A percentile compares a stretch with the other conserved stretches of the same genome.
These are phyloP conservation scores for Leuciscus waleckii DNA, from an alignment of 2,797 vertebrate species.

Conservation along the genomic window DNA sequence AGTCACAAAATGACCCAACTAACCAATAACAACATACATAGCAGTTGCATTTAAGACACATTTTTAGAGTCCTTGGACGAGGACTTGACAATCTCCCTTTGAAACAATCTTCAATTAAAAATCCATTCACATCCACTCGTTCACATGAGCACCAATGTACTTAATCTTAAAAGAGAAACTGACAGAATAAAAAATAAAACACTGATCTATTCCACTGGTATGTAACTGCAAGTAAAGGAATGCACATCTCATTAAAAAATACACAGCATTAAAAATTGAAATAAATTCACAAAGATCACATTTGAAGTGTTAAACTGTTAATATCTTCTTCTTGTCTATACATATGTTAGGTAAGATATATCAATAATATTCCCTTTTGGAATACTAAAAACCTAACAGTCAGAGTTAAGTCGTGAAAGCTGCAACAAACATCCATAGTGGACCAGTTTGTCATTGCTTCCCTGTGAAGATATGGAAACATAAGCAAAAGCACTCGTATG, in stretches of 20 bases:
- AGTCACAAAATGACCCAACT: constrained; percentile 52
- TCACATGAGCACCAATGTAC: constrained; percentile 73
- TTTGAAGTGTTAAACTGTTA: constrained; percentile 78
- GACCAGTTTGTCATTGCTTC: constrained; percentile 69
- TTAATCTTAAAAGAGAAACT: constrained; percentile 65
- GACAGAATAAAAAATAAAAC: constrained; percentile 76
- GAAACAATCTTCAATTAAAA: constrained; percentile 51
- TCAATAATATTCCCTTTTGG: constrained; percentile 76
- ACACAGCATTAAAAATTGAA: constrained; percentile 77
- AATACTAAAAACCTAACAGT: constrained; percentile 72
- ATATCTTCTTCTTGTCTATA: constrained; percentile 70
- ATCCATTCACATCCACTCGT: constrained; percentile 56
- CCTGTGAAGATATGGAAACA: constrained; percentile 64
- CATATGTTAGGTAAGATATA: constrained; percentile 77
- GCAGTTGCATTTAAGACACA: constrained; percentile 45
- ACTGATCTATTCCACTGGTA: constrained; percentile 74
- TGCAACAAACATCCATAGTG: constrained; percentile 67
- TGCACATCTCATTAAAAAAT: constrained; percentile 81
- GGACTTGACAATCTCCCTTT: constrained; percentile 65
- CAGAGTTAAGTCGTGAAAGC: constrained; percentile 66
- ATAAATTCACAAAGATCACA: constrained; percentile 80
- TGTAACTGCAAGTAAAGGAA: constrained; percentile 81
- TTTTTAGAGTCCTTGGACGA: constrained; percentile 70
- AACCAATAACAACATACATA: constrained; percentile 53
- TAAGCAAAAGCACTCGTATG: constrained; percentile 61